A percentile compares a stretch with the other conserved stretches of the same genome.
phyloP scores from a whole-genome alignment of 2,113 vertebrate genomes.

The Murina feae region DNA sequence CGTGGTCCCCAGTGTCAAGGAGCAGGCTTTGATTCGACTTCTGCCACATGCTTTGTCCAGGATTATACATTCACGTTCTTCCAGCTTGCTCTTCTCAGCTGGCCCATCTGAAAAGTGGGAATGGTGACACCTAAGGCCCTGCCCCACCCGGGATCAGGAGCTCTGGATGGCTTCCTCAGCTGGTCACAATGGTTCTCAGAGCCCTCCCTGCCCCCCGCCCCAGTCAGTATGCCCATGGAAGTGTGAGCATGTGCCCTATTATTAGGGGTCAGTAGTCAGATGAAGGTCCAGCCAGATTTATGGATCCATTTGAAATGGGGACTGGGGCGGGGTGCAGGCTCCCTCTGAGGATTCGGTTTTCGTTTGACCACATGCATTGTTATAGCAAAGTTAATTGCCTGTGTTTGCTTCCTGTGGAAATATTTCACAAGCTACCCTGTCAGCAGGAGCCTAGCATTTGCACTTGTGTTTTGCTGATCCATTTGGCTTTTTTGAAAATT shows the following conservation, averaged over 20 bases:
- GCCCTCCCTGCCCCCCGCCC: too few relatives aligned
- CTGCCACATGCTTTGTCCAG: neutral
- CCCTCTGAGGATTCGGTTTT: neutral
- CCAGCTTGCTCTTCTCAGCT: neutral
- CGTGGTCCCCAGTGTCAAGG: neutral
- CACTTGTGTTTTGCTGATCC: conserved; percentile 46
- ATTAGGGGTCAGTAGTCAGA: neutral
- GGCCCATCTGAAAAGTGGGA: neutral
- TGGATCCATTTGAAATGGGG: neutral
- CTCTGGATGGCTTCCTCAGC: neutral
- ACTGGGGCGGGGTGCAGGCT: neutral
- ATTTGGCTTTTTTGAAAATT: conserved; percentile 53
- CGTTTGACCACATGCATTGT: conserved; percentile 41
- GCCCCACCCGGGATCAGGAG: neutral
- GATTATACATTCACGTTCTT: neutral
- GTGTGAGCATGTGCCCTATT: neutral
- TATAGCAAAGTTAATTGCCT: conserved; percentile 19
- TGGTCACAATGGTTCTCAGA: neutral
- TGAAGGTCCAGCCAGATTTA: neutral
- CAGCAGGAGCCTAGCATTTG: neutral
- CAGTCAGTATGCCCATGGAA: neutral
- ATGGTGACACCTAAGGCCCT: neutral
- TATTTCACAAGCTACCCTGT: conserved; percentile 11
- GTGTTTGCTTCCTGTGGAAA: conserved; percentile 60
- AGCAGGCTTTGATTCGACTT: neutral